Base-by-base conservation (phyloP, 2,888 invertebrate species). In the Plebejus argus region DNA sequence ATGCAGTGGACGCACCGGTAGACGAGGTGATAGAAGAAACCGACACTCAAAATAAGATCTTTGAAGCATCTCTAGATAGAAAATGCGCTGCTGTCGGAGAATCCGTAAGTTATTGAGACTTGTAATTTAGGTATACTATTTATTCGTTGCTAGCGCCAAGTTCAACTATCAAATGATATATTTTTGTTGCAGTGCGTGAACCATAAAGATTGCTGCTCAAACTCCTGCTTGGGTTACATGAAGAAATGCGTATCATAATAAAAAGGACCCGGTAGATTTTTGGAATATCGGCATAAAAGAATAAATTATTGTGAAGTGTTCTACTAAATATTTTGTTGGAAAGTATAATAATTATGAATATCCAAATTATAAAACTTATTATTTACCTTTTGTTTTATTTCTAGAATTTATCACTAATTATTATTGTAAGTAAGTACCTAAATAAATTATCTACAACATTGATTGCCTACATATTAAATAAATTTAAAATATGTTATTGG, bases 1-100 rank as follows among this genome's bases (percentile, higher is more conserved):
- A 12, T 15, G 58, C 23, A 20, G n/a, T 76, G 28, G 61, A 58
- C 33, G 45, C 45, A 23, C 76, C 58, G 7, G 39, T 45, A 23
- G 76, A 76, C 20, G 76, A 66, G 12, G 23, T 76, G 20, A 45
- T 15, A 45, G 61, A 20, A 33, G 61, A 56, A 15, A 76, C 18
- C 45, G 58, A 76, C 7, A 20, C 58, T n/a, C 61, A 20, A 23
- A 45, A 76, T 39, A 58, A 45, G 7, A 12, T 45, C 8, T 39
- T 39, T 33, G 61, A 76, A n/a, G 66, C 12, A 7, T 5, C n/a
- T 18, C 8, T 39, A 45, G 53, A n/a, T 3, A 70, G 70, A 49
- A 76, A 49, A 53, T 91, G 91, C 79, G 87, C 82, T 20, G 82
- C 85, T 79, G 84, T 91, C 76, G 91, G 91, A 79, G 82, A 88